phyloP scores from a whole-genome alignment of 2,888 invertebrate species.

The Andrena fulva region DNA sequence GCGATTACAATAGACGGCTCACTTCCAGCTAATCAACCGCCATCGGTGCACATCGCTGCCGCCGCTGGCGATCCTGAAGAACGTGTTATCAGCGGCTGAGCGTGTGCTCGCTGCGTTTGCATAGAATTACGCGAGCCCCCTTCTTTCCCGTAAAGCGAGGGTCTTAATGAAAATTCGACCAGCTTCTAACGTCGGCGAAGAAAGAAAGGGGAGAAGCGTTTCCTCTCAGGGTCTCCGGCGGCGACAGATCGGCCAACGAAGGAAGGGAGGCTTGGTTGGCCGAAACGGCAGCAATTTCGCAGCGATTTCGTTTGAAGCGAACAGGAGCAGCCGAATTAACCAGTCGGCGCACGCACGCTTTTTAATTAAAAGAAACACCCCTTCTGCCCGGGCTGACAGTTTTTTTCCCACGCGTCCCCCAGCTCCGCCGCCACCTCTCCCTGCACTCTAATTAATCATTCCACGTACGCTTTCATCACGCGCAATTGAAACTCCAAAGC shows the following conservation, averaged over 20 bases:
- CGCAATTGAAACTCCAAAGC: slow-evolving; percentile 26
- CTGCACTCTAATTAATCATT: slow-evolving; percentile 52
- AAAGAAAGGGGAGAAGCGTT: too few species aligned
- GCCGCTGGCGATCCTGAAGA: slow-evolving; percentile 40
- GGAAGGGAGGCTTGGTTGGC: too few species aligned
- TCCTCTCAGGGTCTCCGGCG: too few species aligned
- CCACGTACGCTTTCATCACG: slow-evolving; percentile 27
- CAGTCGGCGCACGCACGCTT: background rate
- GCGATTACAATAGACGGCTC: slow-evolving; percentile 35
- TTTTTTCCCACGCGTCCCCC: background rate
- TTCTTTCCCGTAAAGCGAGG: background rate
- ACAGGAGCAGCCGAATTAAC: background rate
- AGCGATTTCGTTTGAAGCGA: background rate
- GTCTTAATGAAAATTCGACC: slow-evolving; percentile 25
- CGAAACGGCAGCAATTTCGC: background rate
- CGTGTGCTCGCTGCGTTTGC: slow-evolving; percentile 30
- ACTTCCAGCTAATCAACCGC: slow-evolving; percentile 55
- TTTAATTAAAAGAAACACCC: slow-evolving; percentile 33
- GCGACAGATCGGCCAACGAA: background rate
- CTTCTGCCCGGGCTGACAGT: background rate
- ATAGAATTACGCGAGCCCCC: slow-evolving; percentile 18
- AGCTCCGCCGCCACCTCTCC: background rate
- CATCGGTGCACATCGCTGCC: slow-evolving; percentile 27
- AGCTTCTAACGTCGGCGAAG: background rate
- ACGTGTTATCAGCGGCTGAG: slow-evolving; percentile 31